phyloP scores from a whole-genome alignment of 1,140 invertebrate genomes.

The Coenobita brevimanus region DNA sequence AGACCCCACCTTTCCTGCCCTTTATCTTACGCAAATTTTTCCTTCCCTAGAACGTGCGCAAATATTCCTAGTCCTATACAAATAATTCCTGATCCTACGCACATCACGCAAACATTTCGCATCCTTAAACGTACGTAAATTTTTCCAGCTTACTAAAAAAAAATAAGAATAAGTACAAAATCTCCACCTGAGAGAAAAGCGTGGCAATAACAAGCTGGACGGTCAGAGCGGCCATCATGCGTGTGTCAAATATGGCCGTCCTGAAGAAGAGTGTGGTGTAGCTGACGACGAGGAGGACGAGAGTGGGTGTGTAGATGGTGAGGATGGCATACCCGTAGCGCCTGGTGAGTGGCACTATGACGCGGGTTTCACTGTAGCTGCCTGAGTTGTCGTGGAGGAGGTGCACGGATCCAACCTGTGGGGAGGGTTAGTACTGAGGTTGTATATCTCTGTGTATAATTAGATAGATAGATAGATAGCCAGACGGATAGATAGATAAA shows the following conservation, averaged over 20 bases:
- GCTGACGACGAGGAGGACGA: constrained; percentile 50
- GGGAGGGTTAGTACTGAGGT: too few relatives aligned
- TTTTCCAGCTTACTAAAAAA: background rate
- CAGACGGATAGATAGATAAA: too few relatives aligned
- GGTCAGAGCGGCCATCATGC: constrained; percentile 44
- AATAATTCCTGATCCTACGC: too few relatives aligned
- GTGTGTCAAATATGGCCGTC: constrained; percentile 24
- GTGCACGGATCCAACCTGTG: background rate
- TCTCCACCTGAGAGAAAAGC: constrained; percentile 42
- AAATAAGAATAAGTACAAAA: too few relatives aligned
- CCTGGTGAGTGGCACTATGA: constrained; percentile 18
- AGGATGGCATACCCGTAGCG: constrained; percentile 47
- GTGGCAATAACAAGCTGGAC: constrained; percentile 45
- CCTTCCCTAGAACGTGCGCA: too few relatives aligned
- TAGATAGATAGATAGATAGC: too few relatives aligned
- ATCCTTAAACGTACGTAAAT: background rate
- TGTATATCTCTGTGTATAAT: too few relatives aligned
- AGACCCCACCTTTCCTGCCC: too few relatives aligned
- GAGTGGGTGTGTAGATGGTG: constrained; percentile 44
- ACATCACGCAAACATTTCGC: background rate
- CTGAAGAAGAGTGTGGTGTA: constrained; percentile 51
- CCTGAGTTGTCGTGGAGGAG: constrained; percentile 24
- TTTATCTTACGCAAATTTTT: too few relatives aligned
- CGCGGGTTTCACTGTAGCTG: constrained; percentile 33
- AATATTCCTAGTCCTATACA: too few relatives aligned